These are phyloP conservation scores for Gymnodraco acuticeps DNA, from an alignment of 2,797 vertebrate genomes.

Conservation along the genomic window DNA sequence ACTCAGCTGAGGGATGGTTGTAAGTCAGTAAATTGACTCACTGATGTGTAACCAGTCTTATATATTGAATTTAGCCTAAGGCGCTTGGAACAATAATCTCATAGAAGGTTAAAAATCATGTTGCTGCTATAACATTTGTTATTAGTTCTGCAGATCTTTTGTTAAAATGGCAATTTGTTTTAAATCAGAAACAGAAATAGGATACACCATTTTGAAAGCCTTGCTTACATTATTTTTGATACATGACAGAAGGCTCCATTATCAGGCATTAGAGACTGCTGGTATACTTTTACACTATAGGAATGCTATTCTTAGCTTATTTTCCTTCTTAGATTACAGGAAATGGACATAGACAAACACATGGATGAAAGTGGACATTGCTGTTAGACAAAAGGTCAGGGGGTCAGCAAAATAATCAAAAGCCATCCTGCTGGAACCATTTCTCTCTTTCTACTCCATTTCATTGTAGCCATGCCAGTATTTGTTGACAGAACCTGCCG, in stretches of 20 bases:
- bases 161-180: not conserved
- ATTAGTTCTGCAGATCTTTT: not conserved
- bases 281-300: not conserved
- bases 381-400: not conserved
- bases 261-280: not conserved
- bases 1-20: conserved; percentile 36
- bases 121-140: not conserved
- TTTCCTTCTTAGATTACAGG: not conserved
- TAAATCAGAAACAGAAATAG: too few relatives aligned
- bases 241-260: not conserved
- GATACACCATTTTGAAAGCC: not conserved
- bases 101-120: not conserved
- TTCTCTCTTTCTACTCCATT: not conserved
- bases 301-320: conserved; percentile 3
- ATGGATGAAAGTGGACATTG: not conserved
- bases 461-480: not conserved
- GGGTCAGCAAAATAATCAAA: conserved; percentile 15
- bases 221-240: not conserved
- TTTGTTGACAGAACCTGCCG: not conserved
- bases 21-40: conserved; percentile 36
- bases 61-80: conserved; percentile 6
- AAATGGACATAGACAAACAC: not conserved
- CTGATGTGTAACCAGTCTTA: conserved; percentile 7
- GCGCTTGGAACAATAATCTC: conserved; percentile 7
- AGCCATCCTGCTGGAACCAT: conserved; percentile 3